phyloP scores from a whole-genome alignment of 2,113 vertebrate genomes.

The sheep (Ovis aries) region ARS-UI_Ramb_v3.0 NC_056074.1:45923501-45924000 shows the following conservation, averaged over 20 bases:
- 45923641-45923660: neutral
- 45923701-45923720: fast-evolving
- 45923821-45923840: neutral
- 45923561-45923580: conserved; percentile 83
- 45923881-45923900: too few relatives aligned
- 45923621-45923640: neutral
- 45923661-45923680: fast-evolving
- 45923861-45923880: neutral
- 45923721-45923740: fast-evolving
- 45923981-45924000: fast-evolving
- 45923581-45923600: neutral
- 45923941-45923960: neutral
- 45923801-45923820: neutral
- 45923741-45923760: too few relatives aligned
- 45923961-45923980: neutral
- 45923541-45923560: conserved; percentile 90
- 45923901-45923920: fast-evolving
- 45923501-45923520: conserved; percentile 96
- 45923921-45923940: neutral
- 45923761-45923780: fast-evolving
- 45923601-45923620: fast-evolving
- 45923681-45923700: fast-evolving
- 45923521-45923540: conserved; percentile 91
- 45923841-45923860: neutral
- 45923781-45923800: fast-evolving